Base-by-base conservation (phyloP, 2,113 vertebrate species). In the Aleadryas rufinucha region DNA sequence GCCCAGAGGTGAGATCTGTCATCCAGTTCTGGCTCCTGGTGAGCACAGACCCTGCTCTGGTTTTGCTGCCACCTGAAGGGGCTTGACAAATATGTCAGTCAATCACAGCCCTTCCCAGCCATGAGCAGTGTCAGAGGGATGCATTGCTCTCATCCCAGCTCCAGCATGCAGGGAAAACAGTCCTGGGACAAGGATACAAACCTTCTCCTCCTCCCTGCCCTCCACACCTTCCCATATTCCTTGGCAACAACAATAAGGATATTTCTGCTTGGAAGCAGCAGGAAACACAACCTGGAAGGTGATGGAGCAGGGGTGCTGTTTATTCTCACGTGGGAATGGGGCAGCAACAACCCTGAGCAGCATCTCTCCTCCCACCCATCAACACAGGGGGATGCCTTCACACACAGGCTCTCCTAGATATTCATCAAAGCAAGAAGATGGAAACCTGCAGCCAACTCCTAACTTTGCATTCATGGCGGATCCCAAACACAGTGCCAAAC, bases 401-500 rank as follows among this genome's bases (percentile, higher is more conserved):
- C 33, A 17, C 27, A 5, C 2, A 37, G 14, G 1, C 17, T 68
- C 77, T 78, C 23, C 52, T 13, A 9, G 9, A 13, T 7, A 42
- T 28, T 44, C 3, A 0, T 35, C 44, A 47, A 9, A 84, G 28
- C 1, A 4, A 39, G 30, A 30, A 12, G 33, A 50, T 7, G 5
- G 33, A 86, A 82, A 77, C n/a, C 45, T 2, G 2, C 37, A 79
- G 66, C 63, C 28, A 53, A 6, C 15, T 23, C 50, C 61, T 63
- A 50, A 21, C 59, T 57, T n/a, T 13, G 52, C 28, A 13, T 9
- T 2, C 0, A 26, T 0, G 2, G 10, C 1, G 1, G 30, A n/a
- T 35, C 56, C 53, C 9, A 2, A 71, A 54, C 33, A 4, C 24
- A 0, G 21, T 8, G 13, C 33, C 19, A 1, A 60, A 44, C 42